Evolutionary conservation across 1,140 invertebrate species (phyloP).

Genomic region (Sinonovacula constricta): DNA sequence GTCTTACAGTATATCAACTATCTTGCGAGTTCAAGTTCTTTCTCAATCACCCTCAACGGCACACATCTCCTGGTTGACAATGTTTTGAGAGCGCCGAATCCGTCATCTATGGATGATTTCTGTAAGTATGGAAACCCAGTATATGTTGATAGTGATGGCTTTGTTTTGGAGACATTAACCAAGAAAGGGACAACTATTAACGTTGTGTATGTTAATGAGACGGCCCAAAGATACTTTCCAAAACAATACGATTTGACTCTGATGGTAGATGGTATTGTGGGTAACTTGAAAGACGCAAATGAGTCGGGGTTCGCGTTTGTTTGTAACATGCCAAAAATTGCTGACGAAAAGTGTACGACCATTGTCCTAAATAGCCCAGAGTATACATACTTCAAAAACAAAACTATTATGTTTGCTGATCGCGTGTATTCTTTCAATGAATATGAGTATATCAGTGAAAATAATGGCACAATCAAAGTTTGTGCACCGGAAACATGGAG

Average conservation of each 20-base stretch:
- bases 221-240: constrained; percentile 61
- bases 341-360: constrained; percentile 69
- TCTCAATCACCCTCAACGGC: constrained; percentile 64
- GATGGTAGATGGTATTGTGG: constrained; percentile 57
- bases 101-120: constrained; percentile 54
- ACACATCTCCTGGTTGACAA: constrained; percentile 57
- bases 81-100: constrained; percentile 46
- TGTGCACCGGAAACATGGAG: constrained; percentile 63
- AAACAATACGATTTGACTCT: constrained; percentile 70
- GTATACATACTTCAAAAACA: constrained; percentile 68
- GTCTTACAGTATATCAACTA: constrained; percentile 58
- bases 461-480: constrained; percentile 49
- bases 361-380: constrained; percentile 78
- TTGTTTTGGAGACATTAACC: constrained; percentile 38
- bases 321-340: constrained; percentile 67
- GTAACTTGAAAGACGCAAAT: constrained; percentile 46
- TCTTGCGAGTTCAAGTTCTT: constrained; percentile 55
- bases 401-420: constrained; percentile 59
- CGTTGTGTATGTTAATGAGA: constrained; percentile 62
- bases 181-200: constrained; percentile 42
- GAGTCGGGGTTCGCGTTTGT: constrained; percentile 61
- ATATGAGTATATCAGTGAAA: constrained; percentile 63
- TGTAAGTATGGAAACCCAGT: constrained; percentile 47
- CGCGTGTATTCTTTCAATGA: constrained; percentile 57
- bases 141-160: constrained; percentile 54